Percentiles rank a stretch among this genome's conserved stretches.
These are phyloP conservation scores for Lemur catta DNA, from an alignment of 2,797 vertebrate species.

Conservation along the genomic window DNA sequence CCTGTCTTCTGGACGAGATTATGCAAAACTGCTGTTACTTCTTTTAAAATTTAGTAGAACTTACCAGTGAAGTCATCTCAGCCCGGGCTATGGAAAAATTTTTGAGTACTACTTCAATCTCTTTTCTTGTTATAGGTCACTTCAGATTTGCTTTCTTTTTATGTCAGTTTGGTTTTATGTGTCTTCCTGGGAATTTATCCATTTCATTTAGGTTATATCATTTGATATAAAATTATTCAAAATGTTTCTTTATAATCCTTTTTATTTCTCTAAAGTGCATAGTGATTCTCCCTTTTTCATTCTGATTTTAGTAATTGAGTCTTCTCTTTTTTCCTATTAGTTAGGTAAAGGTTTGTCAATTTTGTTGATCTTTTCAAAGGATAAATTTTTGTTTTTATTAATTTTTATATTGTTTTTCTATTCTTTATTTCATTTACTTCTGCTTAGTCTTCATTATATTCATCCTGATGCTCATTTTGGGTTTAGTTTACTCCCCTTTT, in stretches of 20 bases:
- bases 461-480: not conserved
- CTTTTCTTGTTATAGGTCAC: not conserved
- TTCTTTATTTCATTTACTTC: not conserved
- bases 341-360: not conserved
- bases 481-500: not conserved
- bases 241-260: not conserved
- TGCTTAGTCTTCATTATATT: not conserved
- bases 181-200: not conserved
- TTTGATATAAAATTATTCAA: not conserved
- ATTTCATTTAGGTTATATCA: not conserved
- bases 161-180: not conserved
- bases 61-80: not conserved
- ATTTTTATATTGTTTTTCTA: constrained; percentile 5
- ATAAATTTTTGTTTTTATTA: not conserved
- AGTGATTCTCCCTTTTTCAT: not conserved
- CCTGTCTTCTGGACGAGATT: not conserved
- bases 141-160: not conserved
- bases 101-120: not conserved
- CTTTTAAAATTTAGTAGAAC: not conserved
- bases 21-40: not conserved
- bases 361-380: not conserved
- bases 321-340: not conserved
- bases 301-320: not conserved
- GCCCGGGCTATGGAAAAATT: not conserved
- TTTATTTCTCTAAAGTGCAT: not conserved